Evolutionary conservation across 2,113 vertebrate genomes (phyloP), one percentile per base, ranked within the genome.

Genomic region (Fukomys damarensis): DNA sequence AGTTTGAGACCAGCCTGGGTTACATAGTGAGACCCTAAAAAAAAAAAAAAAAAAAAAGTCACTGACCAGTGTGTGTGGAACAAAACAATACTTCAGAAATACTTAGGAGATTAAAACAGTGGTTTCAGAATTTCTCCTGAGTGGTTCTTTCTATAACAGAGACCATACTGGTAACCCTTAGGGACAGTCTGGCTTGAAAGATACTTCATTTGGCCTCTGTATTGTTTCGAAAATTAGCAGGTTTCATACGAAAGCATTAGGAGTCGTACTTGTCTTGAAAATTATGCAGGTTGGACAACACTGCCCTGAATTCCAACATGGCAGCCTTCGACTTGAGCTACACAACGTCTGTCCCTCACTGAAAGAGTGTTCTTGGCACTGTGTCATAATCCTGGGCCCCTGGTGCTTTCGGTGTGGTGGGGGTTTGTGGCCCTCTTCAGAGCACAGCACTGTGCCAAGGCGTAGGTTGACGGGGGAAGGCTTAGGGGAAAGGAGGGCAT

Each of bases 231-330:
- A 81, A 72, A 76, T 68, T 49, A 91, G 74, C 70, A 84, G 65
- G 89, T 66, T 94, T 89, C 32, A n/a, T 61, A 38, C 52, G 46
- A 83, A 86, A 95, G 61, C 28, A 63, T 38, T n/a, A 91, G 22
- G 19, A 87, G 87, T 32, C 14, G 17, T 86, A 52, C 49, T 58
- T 86, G 19, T 90, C 63, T 49, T 92, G 52, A 83, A 63, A 81
- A 77, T 70, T 52, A 13, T 24, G 28, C 16, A 72, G 46, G 70
- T 30, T 89, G 59, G 46, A 7, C 24, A 46, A 41, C 3, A 41
- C 14, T 70, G 59, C 19, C 54, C 35, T 86, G 72, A 83, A 49
- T 72, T 49, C 66, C 49, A 74, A 32, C 43, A 63, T 46, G n/a
- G 58, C 35, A 59, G 35, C 2, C 16, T 10, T 9, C 24, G 20